phyloP scores from a whole-genome alignment of 2,888 invertebrate species.

The Zaprionus obscuricornis region DNA sequence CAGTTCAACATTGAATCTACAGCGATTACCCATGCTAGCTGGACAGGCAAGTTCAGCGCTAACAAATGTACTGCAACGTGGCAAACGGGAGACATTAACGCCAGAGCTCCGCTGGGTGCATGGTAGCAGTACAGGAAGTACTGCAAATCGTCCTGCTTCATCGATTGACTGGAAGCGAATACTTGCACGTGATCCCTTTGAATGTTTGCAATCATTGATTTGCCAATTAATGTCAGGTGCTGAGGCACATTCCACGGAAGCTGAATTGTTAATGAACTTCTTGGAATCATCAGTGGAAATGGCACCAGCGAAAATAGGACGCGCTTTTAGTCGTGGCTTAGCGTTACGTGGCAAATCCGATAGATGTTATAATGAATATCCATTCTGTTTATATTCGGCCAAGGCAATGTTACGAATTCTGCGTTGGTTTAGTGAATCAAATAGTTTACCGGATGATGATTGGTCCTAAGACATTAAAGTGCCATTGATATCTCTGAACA shows the following conservation, averaged over 20 bases:
- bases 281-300: conserved; percentile 72
- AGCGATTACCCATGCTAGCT: conserved; percentile 42
- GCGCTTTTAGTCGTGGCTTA: conserved; percentile 80
- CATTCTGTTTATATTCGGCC: conserved; percentile 82
- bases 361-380: conserved; percentile 81
- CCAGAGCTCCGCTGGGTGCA: conserved; percentile 39
- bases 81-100: conserved; percentile 59
- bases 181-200: conserved; percentile 80
- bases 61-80: conserved; percentile 60
- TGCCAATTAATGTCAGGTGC: conserved; percentile 82
- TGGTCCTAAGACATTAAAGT: too few species aligned
- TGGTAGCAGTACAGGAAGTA: conserved; percentile 5
- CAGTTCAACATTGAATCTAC: conserved; percentile 46
- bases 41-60: conserved; percentile 66
- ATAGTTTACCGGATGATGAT: conserved; percentile 11
- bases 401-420: conserved; percentile 81
- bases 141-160: conserved; percentile 4
- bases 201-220: conserved; percentile 81
- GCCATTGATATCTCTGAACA: too few species aligned
- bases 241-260: conserved; percentile 75
- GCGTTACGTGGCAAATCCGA: conserved; percentile 67
- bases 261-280: conserved; percentile 73
- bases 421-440: conserved; percentile 78
- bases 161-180: conserved; percentile 81
- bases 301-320: conserved; percentile 79